A percentile compares a stretch with the other conserved stretches of the same genome.
Conservation (phyloP, 2,888 invertebrate genomes). For the Drosophila putrida region DNA sequence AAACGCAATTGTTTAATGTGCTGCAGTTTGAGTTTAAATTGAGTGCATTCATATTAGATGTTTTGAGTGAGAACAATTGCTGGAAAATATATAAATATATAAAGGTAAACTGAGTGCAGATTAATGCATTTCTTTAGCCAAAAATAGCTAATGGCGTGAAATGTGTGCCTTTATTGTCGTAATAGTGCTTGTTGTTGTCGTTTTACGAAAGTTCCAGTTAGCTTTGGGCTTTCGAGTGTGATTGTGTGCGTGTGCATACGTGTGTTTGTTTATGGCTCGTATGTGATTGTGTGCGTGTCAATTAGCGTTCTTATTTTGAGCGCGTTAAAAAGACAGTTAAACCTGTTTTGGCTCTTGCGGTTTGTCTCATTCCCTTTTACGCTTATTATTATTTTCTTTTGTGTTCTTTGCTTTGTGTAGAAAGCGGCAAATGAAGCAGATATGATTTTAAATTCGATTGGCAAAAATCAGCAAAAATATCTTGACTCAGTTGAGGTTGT, state of each 20-base stretch:
- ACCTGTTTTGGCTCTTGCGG: conserved; percentile 60
- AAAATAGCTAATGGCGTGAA: conserved; percentile 49
- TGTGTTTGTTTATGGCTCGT: conserved; percentile 53
- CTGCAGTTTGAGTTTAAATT: conserved; percentile 43
- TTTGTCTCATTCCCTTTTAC: conserved; percentile 42
- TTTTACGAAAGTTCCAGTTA: conserved; percentile 74
- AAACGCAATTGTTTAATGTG: conserved; percentile 16
- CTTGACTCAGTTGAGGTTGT: neutral
- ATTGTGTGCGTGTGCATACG: conserved; percentile 3
- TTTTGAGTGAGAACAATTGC: conserved; percentile 27
- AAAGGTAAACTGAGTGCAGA: conserved; percentile 48
- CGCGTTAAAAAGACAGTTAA: conserved; percentile 57
- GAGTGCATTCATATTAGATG: conserved; percentile 42
- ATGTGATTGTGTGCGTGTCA: conserved; percentile 64
- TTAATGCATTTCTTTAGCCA: conserved; percentile 29
- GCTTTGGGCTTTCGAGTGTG: conserved; percentile 35
- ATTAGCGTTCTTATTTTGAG: conserved; percentile 69
- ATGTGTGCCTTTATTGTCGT: conserved; percentile 42
- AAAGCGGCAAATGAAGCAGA: conserved; percentile 19
- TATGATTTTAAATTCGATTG: conserved; percentile 20
- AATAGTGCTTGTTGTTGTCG: conserved; percentile 28
- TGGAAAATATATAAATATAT: conserved; percentile 29
- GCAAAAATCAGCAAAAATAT: conserved; percentile 24
- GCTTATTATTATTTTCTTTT: conserved; percentile 30
- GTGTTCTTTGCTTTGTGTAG: conserved; percentile 31